Base-by-base conservation (phyloP, 2,113 vertebrate species). In the Odocoileus virginianus region DNA sequence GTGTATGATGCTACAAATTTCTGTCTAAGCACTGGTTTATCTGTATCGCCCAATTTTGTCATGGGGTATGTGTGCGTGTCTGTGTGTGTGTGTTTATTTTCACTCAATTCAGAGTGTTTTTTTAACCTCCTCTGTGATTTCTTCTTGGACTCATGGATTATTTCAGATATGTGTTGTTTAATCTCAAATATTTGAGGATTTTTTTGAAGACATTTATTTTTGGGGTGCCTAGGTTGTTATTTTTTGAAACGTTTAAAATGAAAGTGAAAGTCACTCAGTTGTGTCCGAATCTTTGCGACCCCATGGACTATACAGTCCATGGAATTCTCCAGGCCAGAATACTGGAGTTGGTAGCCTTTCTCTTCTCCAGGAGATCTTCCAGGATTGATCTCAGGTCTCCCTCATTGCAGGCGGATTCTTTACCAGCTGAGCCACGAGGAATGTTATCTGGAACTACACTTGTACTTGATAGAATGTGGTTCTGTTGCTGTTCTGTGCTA, bases 141-240 rank as follows among this genome's bases (percentile, higher is more conserved):
- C 6, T 94, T 60, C n/a, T 60, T 27, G 10, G 7, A 81, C 27
- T 55, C n/a, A 30, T 40, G 23, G n/a, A 17, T 81, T 86, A 84
- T 50, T 50, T 82, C 95, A 82, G 27, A 74, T 81, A 2, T 64
- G 11, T 64, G 36, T 58, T 45, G 6, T 60, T 58, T 64, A 86
- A n/a, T 86, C 94, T 95, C 52, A 95, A 84, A 64, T 86, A 87
- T 54, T 3, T 67, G 40, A 92, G 47, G 8, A 19, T 27, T 55
- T 86, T 67, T 33, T 9, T 25, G 45, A 81, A 50, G 50, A 7
- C 12, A 71, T n/a, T 74, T 58, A 83, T 67, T 15, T 96, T 17
- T 3, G 2, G 23, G 13, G 13, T 30, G 7, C 7, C 13, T 67
- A 17, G 1, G 74, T 85, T 60, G 8, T 60, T 15, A 13, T 14